Evolutionary conservation across 2,888 invertebrate species (phyloP).

Genomic region (Yponomeuta plumbellus): DNA sequence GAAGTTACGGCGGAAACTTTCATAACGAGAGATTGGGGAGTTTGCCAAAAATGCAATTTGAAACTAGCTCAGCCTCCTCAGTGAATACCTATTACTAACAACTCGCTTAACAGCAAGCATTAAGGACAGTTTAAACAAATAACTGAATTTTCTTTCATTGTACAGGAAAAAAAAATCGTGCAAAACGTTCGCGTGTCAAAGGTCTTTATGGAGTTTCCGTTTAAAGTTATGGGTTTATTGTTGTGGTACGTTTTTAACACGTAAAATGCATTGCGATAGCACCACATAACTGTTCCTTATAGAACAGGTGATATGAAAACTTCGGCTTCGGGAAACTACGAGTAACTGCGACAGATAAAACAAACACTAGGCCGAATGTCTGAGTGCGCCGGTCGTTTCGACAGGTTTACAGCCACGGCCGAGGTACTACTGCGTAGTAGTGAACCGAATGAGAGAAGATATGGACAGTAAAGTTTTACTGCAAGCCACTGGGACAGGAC

Average conservation of each 20-base stretch:
- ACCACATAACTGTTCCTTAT: conserved; percentile 13
- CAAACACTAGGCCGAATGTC: neutral
- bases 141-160: neutral
- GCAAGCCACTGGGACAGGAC: neutral
- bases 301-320: neutral
- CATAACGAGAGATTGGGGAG: neutral
- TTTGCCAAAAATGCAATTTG: conserved; percentile 13
- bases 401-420: neutral
- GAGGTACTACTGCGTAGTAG: neutral
- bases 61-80: neutral
- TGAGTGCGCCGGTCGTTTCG: neutral
- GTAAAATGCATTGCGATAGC: conserved; percentile 23
- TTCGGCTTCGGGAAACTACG: neutral
- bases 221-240: conserved; percentile 40
- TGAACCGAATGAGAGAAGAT: neutral
- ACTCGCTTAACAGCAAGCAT: neutral
- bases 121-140: conserved; percentile 22
- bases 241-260: conserved; percentile 24
- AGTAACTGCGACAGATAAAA: neutral
- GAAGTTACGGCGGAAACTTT: conserved; percentile 6
- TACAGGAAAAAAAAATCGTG: neutral
- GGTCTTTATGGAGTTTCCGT: conserved; percentile 41
- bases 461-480: conserved; percentile 9
- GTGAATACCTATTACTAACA: neutral
- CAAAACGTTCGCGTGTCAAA: conserved; percentile 39